Evolutionary conservation across 2,888 invertebrate species (phyloP).

Genomic region (Trachelus stipa): DNA sequence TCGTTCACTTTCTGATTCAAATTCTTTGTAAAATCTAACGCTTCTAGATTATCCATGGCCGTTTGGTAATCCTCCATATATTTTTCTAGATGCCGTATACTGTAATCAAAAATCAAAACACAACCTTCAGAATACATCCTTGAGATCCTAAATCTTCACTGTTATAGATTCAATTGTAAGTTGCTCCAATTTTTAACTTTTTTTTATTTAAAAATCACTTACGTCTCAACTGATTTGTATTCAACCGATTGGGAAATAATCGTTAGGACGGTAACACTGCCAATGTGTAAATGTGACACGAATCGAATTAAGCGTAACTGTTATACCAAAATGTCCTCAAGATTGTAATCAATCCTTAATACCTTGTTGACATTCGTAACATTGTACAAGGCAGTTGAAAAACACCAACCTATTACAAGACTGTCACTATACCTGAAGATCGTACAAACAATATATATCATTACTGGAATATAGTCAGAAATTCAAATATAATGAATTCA

Average conservation of each 20-base stretch:
- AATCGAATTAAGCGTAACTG: background rate
- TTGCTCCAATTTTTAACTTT: background rate
- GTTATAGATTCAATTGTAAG: background rate
- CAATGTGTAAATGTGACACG: background rate
- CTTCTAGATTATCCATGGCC: conserved; percentile 24
- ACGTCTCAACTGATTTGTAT: background rate
- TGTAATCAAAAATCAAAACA: background rate
- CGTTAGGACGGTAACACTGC: background rate
- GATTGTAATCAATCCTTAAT: background rate
- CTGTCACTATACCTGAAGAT: background rate
- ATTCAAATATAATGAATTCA: background rate
- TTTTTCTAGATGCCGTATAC: background rate
- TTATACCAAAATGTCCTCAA: background rate
- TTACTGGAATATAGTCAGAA: background rate
- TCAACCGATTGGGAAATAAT: too few relatives aligned
- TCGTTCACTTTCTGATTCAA: conserved; percentile 14
- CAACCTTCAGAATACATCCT: background rate
- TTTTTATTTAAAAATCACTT: background rate
- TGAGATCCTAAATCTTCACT: background rate
- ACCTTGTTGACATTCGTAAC: background rate
- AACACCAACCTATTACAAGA: background rate
- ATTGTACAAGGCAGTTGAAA: background rate
- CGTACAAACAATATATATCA: background rate
- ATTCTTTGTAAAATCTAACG: conserved; percentile 37
- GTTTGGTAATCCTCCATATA: conserved; percentile 28